phyloP scores from a whole-genome alignment of 2,797 vertebrate species.

The Gallinago solitaria region DNA sequence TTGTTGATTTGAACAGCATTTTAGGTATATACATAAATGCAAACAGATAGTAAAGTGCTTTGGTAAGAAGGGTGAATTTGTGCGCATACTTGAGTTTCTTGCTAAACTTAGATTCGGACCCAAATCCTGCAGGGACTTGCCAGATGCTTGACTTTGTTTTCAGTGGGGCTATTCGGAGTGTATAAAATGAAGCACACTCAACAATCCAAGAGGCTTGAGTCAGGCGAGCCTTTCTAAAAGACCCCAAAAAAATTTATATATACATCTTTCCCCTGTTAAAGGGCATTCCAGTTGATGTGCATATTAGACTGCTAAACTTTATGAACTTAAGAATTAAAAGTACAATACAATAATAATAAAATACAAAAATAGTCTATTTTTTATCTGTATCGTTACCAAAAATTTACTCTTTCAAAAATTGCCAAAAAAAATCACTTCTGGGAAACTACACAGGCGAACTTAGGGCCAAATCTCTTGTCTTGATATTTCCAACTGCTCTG shows the following conservation, averaged over 20 bases:
- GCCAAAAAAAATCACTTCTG: conserved; percentile 73
- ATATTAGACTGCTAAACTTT: background rate
- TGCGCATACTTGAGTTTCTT: background rate
- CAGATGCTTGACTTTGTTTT: conserved; percentile 26
- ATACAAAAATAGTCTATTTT: conserved; percentile 39
- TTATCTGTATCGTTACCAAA: conserved; percentile 69
- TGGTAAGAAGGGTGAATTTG: background rate
- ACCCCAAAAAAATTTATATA: background rate
- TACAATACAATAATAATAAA: background rate
- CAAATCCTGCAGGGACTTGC: background rate
- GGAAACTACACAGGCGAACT: conserved; percentile 70
- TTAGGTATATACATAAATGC: background rate
- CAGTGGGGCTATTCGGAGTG: background rate
- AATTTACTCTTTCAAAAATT: conserved; percentile 73
- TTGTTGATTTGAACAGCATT: background rate
- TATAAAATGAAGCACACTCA: background rate
- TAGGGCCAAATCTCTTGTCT: conserved; percentile 75
- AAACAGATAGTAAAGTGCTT: background rate
- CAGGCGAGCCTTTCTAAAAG: background rate
- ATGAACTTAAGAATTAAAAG: background rate
- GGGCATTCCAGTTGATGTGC: background rate
- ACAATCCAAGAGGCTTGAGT: background rate
- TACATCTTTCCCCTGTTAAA: background rate
- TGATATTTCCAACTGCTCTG: conserved; percentile 76
- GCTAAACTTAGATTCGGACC: background rate